These are phyloP conservation scores for Poeciliopsis presidionis DNA, from an alignment of 2,797 vertebrate genomes.

Conservation along the genomic window DNA sequence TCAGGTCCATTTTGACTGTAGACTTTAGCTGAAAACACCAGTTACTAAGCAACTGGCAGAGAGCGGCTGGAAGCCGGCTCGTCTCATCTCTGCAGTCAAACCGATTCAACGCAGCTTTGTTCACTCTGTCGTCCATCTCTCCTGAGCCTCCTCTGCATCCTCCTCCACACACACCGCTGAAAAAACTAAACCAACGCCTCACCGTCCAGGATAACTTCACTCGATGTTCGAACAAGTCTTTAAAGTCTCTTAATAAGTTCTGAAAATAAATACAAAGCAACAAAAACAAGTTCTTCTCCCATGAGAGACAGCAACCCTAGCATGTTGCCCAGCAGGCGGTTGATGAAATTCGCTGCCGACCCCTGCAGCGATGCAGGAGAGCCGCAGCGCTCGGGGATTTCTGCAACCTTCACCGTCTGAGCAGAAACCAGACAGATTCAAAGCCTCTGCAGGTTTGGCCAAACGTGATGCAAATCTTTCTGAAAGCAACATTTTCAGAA, in stretches of 20 bases:
- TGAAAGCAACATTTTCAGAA: background rate
- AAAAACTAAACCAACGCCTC: slow-evolving; percentile 1
- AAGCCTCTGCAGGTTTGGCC: background rate
- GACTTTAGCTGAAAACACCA: slow-evolving; percentile 26
- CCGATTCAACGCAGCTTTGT: slow-evolving; percentile 35
- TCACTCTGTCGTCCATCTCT: slow-evolving; percentile 33
- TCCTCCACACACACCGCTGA: slow-evolving; percentile 21
- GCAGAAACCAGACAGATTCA: slow-evolving; percentile 12
- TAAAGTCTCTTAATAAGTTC: slow-evolving; percentile 12
- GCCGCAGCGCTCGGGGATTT: slow-evolving; percentile 3
- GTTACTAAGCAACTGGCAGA: slow-evolving; percentile 61
- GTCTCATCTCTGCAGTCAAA: slow-evolving; percentile 50
- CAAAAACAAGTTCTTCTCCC: slow-evolving; percentile 25
- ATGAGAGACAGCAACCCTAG: slow-evolving; percentile 62
- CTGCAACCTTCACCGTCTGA: slow-evolving; percentile 25
- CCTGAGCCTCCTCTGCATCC: slow-evolving; percentile 27
- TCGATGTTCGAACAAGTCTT: slow-evolving; percentile 21
- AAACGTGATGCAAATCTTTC: background rate
- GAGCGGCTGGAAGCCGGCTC: slow-evolving; percentile 35
- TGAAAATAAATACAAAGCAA: background rate
- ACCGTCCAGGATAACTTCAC: slow-evolving; percentile 8
- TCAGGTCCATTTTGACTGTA: slow-evolving; percentile 20
- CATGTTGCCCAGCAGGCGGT: slow-evolving; percentile 34
- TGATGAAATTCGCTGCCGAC: slow-evolving; percentile 17
- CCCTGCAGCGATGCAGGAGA: slow-evolving; percentile 25